Conservation (phyloP, 2,113 vertebrate genomes). For the Cercocebus atys region DNA sequence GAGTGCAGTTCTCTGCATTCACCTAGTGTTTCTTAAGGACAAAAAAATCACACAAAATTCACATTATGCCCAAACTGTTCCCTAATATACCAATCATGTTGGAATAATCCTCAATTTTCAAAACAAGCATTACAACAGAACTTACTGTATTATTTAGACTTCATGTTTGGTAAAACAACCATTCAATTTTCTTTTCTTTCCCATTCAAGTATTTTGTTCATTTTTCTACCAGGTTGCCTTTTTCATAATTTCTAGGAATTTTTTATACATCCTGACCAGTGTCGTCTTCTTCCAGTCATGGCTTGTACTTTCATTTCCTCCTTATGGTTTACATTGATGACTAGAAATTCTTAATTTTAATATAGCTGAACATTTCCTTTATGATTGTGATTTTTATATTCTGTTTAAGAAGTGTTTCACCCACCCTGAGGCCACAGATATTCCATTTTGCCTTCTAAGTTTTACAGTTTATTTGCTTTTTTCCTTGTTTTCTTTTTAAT, state of each 20-base stretch:
- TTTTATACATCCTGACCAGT: neutral
- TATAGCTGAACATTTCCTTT: neutral
- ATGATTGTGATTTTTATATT: neutral
- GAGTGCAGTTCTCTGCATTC: neutral
- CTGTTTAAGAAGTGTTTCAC: neutral
- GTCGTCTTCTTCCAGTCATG: neutral
- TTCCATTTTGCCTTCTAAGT: neutral
- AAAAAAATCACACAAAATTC: conserved; percentile 17
- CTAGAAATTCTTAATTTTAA: conserved; percentile 45
- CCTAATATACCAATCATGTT: neutral
- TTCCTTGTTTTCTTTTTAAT: neutral
- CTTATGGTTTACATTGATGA: conserved; percentile 19
- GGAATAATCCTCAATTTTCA: conserved; percentile 16
- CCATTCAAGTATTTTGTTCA: neutral
- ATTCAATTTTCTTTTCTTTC: neutral
- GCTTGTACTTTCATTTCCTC: neutral
- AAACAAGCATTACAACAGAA: conserved; percentile 19
- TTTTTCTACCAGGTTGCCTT: neutral
- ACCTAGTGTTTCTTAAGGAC: neutral
- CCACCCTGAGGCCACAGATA: neutral
- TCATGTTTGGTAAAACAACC: neutral
- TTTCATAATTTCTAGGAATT: conserved; percentile 6
- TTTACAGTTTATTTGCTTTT: neutral
- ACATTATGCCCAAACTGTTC: neutral
- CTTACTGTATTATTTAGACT: neutral